Conservation (phyloP, 2,113 vertebrate genomes). For the Nothobranchius kuhntae region DNA sequence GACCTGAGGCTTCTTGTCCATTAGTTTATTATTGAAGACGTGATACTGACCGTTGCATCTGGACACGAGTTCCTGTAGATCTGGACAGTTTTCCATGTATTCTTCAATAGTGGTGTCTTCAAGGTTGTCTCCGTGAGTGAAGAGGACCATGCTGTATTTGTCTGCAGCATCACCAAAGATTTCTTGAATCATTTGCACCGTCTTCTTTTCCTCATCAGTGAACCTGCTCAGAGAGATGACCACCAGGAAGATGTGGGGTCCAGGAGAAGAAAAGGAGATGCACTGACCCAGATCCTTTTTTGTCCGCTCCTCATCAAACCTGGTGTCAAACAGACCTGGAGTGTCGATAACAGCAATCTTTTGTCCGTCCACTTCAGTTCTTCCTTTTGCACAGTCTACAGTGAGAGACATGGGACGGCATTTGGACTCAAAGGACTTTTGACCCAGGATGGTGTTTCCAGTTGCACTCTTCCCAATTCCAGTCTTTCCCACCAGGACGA, state of each 20-base stretch:
- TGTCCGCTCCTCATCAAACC: no score
- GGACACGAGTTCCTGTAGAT: slow-evolving; percentile 1
- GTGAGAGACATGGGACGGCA: neutral
- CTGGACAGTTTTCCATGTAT: neutral
- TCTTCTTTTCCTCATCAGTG: slow-evolving; percentile 2
- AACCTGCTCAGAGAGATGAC: slow-evolving; percentile 1
- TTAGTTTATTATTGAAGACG: slow-evolving; percentile 5
- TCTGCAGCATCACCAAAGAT: slow-evolving; percentile 3
- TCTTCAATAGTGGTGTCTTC: neutral
- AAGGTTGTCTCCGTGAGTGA: neutral
- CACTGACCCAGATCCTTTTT: neutral
- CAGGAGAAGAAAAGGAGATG: neutral
- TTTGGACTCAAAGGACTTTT: neutral
- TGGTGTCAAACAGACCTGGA: neutral
- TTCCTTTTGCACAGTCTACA: neutral
- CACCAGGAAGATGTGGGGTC: slow-evolving; percentile 16
- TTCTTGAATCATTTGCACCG: slow-evolving; percentile 8
- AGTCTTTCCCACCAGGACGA: slow-evolving; percentile 5
- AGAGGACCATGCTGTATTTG: slow-evolving; percentile 5
- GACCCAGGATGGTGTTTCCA: slow-evolving; percentile 8
- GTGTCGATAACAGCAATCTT: neutral
- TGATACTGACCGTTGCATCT: slow-evolving; percentile 10
- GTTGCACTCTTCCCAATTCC: slow-evolving; percentile 1
- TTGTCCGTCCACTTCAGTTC: neutral
- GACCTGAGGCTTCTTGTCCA: slow-evolving; percentile 6